These are phyloP conservation scores for Cyprichromis sp. DNA, from an alignment of 2,113 vertebrate species.

Conservation along the genomic window DNA sequence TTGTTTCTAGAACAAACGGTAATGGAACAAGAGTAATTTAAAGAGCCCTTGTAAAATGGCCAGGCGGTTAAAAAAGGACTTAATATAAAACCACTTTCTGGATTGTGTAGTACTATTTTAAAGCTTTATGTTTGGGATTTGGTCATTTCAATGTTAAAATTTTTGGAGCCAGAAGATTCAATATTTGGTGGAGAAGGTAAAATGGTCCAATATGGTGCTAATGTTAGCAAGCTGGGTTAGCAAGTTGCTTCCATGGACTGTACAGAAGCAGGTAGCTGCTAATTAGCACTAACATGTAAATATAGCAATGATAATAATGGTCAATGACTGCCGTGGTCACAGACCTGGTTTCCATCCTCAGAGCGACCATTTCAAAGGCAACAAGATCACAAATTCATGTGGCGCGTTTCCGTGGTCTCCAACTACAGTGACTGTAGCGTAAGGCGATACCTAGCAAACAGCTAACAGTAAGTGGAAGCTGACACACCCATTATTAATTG, in stretches of 20 bases:
- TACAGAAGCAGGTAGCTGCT: background rate
- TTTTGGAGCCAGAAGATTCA: background rate
- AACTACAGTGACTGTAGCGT: background rate
- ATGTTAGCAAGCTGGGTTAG: background rate
- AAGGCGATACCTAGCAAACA: background rate
- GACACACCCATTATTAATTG: background rate
- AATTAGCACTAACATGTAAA: background rate
- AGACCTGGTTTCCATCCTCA: background rate
- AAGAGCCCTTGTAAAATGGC: background rate
- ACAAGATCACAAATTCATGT: background rate
- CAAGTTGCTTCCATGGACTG: background rate
- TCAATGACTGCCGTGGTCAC: fast-evolving
- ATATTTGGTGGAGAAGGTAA: background rate
- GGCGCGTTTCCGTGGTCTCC: background rate
- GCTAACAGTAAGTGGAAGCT: background rate
- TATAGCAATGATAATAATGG: background rate
- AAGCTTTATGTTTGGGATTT: background rate
- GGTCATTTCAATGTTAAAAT: fast-evolving
- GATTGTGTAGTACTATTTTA: background rate
- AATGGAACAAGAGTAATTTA: background rate
- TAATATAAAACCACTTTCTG: background rate
- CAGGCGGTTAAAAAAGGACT: background rate
- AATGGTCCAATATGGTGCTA: background rate
- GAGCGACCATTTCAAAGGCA: background rate
- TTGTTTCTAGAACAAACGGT: background rate